phyloP scores from a whole-genome alignment of 2,888 invertebrate genomes.

The Protodeltote pygarga region DNA sequence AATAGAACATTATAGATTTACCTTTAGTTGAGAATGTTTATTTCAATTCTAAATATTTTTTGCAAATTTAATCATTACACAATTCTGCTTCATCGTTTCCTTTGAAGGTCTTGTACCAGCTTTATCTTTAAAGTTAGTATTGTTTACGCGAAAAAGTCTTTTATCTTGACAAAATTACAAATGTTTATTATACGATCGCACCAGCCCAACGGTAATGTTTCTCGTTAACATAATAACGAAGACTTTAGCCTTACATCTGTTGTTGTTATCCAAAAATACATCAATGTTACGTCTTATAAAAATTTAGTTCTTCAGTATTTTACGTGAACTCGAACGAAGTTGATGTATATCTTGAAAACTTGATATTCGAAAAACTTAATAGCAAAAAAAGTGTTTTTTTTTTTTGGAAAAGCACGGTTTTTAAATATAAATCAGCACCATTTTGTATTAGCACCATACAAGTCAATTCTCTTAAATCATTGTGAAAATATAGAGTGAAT shows the following conservation, averaged over 20 bases:
- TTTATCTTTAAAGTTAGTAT: slow-evolving; percentile 2
- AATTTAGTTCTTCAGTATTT: slow-evolving; percentile 14
- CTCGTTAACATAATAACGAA: slow-evolving; percentile 15
- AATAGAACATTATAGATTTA: no score
- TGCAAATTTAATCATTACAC: no score
- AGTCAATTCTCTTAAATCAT: no score
- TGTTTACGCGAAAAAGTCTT: slow-evolving; percentile 17
- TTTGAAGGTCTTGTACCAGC: no score
- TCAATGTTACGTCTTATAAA: slow-evolving; percentile 12
- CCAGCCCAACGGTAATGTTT: slow-evolving; percentile 10
- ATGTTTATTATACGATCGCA: slow-evolving; percentile 21
- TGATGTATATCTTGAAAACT: slow-evolving; percentile 6
- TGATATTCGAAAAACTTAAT: slow-evolving; percentile 6
- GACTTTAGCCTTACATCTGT: slow-evolving; percentile 22
- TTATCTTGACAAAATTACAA: slow-evolving; percentile 11
- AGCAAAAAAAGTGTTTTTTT: not conserved
- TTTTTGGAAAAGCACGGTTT: no score
- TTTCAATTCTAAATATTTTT: no score
- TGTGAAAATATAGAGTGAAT: no score
- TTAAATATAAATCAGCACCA: no score
- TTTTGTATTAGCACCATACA: no score
- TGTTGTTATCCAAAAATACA: slow-evolving; percentile 37
- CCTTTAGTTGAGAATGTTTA: no score
- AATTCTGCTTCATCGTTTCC: no score
- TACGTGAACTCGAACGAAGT: slow-evolving; percentile 12